These are phyloP conservation scores for Brachypterus glaber DNA, from an alignment of 2,888 invertebrate genomes.

Conservation along the genomic window DNA sequence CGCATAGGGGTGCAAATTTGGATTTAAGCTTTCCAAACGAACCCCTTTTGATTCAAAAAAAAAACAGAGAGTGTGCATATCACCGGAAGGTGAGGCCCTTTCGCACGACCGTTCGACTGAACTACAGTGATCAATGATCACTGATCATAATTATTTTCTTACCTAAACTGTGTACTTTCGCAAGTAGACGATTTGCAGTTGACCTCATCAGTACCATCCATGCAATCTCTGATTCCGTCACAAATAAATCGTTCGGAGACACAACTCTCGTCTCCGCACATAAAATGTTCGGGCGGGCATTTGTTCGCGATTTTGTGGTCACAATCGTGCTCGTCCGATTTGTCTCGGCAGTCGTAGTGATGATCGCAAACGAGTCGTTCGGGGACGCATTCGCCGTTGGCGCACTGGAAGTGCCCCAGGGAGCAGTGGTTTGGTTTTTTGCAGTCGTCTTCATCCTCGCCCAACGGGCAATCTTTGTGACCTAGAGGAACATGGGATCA, in stretches of 20 bases:
- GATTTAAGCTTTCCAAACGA: too few relatives aligned
- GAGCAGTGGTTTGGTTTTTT: conserved; percentile 35
- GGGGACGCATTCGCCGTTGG: conserved; percentile 44
- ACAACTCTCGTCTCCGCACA: conserved; percentile 45
- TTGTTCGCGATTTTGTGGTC: conserved; percentile 22
- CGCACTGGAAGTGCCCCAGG: conserved; percentile 44
- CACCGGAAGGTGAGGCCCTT: too few relatives aligned
- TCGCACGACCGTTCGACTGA: too few relatives aligned
- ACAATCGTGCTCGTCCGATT: conserved; percentile 49
- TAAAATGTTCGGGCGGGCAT: conserved; percentile 43
- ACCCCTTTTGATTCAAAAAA: too few relatives aligned
- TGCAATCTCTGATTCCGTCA: conserved; percentile 44
- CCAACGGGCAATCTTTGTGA: conserved; percentile 32
- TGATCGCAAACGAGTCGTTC: conserved; percentile 42
- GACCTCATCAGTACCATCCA: conserved; percentile 42
- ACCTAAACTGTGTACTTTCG: conserved; percentile 33
- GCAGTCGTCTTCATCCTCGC: conserved; percentile 38
- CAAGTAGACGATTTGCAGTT: conserved; percentile 35
- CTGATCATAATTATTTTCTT: conserved; percentile 29
- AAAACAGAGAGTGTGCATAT: too few relatives aligned
- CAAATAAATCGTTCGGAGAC: conserved; percentile 43
- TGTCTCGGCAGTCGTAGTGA: conserved; percentile 46
- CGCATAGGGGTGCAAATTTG: too few relatives aligned
- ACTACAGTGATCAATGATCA: too few relatives aligned
- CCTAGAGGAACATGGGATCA: too few relatives aligned